Conservation (phyloP, 2,797 vertebrate species). For the Knipowitschia caucasica region DNA sequence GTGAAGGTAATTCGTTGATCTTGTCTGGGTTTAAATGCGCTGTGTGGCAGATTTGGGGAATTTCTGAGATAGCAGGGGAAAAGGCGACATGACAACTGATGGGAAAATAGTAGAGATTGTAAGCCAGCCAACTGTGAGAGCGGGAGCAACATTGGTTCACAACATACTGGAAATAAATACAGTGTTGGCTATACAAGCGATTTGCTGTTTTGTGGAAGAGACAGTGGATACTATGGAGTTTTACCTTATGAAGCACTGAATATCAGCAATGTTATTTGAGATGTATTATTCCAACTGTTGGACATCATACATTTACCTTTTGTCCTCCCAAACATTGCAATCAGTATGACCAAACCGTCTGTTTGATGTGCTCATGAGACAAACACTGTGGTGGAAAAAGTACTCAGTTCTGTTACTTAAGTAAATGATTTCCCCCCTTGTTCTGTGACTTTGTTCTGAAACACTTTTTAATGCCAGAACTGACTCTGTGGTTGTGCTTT, state of each 20-base stretch:
- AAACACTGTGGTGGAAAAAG: too few species aligned
- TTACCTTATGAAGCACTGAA: neutral
- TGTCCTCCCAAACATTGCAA: neutral
- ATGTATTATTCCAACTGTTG: too few species aligned
- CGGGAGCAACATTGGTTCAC: conserved; percentile 9
- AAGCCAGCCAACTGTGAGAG: conserved; percentile 23
- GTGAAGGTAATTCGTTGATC: conserved; percentile 47
- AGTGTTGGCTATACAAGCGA: neutral
- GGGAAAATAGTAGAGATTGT: conserved; percentile 46
- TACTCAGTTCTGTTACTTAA: too few species aligned
- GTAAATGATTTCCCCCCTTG: too few species aligned
- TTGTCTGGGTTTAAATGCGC: conserved; percentile 54
- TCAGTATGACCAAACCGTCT: too few species aligned
- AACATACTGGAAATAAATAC: conserved; percentile 7
- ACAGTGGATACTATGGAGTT: neutral
- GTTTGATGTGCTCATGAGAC: too few species aligned
- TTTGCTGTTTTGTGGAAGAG: neutral
- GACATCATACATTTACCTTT: too few species aligned
- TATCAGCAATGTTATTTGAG: neutral
- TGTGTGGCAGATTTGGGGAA: conserved; percentile 39
- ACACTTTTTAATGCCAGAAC: too few species aligned
- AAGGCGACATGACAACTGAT: conserved; percentile 54
- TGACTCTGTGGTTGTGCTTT: too few species aligned
- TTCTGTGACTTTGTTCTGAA: too few species aligned
- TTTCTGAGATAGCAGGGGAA: conserved; percentile 38